These are phyloP conservation scores for Carcina quercana DNA, from an alignment of 2,888 invertebrate genomes.

Conservation along the genomic window DNA sequence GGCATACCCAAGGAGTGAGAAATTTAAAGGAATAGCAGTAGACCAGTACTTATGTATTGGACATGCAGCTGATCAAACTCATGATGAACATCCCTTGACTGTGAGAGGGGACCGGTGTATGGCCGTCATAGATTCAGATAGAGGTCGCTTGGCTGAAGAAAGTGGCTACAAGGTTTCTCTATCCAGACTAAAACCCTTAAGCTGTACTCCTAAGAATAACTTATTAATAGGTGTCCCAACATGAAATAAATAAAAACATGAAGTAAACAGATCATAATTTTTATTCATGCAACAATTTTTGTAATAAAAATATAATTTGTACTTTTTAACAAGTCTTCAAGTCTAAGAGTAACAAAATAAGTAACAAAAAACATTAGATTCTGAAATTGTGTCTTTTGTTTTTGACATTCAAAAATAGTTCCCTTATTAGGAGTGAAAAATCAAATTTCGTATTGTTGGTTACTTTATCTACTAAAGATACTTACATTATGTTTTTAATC, in stretches of 20 bases:
- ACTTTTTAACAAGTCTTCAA: slow-evolving; percentile 7
- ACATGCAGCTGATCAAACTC: slow-evolving; percentile 95
- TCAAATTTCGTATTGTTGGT: too few species aligned
- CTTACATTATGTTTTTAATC: too few species aligned
- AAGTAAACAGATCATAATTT: slow-evolving; percentile 23
- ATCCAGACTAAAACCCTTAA: slow-evolving; percentile 83
- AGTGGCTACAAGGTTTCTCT: slow-evolving; percentile 84
- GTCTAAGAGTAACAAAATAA: neutral
- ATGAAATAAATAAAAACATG: slow-evolving; percentile 23
- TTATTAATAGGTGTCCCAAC: slow-evolving; percentile 79
- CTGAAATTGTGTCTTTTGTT: too few species aligned
- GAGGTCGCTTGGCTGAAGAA: slow-evolving; percentile 83
- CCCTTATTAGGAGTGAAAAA: too few species aligned
- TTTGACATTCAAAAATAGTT: too few species aligned
- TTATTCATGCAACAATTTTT: slow-evolving; percentile 23
- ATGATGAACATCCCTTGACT: slow-evolving; percentile 80
- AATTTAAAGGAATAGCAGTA: slow-evolving; percentile 60
- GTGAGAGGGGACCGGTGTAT: slow-evolving; percentile 89
- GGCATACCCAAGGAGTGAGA: slow-evolving; percentile 86
- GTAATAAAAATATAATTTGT: slow-evolving; percentile 8
- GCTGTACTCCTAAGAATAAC: slow-evolving; percentile 95
- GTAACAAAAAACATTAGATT: neutral
- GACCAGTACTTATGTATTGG: slow-evolving; percentile 87
- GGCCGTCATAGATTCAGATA: slow-evolving; percentile 91
- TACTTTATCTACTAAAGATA: too few species aligned